These are phyloP conservation scores for Napeogenes sylphis DNA, from an alignment of 2,888 invertebrate species.

Conservation along the genomic window DNA sequence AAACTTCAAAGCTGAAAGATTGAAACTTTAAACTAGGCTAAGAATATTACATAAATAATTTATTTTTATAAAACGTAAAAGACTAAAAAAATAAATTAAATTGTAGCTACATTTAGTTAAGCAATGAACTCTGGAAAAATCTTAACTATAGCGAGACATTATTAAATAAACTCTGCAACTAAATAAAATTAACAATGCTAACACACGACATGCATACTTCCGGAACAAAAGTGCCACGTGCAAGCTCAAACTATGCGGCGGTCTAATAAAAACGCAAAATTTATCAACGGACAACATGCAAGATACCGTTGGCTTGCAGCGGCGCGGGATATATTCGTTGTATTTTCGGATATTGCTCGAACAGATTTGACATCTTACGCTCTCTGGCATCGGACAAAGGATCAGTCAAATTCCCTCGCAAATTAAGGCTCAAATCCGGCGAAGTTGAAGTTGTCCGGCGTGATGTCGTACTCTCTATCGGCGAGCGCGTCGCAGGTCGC, in stretches of 20 bases:
- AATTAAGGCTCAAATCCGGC: conserved; percentile 64
- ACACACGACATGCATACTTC: conserved; percentile 65
- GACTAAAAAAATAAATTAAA: conserved; percentile 26
- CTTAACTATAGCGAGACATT: conserved; percentile 39
- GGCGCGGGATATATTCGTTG: conserved; percentile 86
- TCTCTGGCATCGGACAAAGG: conserved; percentile 65
- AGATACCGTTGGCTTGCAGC: conserved; percentile 69
- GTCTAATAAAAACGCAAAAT: conserved; percentile 55
- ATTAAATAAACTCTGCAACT: conserved; percentile 41
- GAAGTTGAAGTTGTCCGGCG: conserved; percentile 48
- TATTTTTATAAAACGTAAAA: neutral
- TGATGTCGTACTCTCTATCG: conserved; percentile 75
- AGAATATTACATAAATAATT: neutral
- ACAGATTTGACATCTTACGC: conserved; percentile 82
- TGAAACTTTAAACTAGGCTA: neutral
- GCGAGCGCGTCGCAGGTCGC: conserved; percentile 74
- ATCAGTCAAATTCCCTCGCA: conserved; percentile 61
- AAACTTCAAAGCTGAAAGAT: conserved; percentile 4
- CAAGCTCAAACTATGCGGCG: conserved; percentile 52
- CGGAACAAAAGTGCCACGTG: conserved; percentile 63
- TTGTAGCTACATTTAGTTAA: conserved; percentile 37
- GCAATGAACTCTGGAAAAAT: conserved; percentile 41
- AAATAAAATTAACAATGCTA: conserved; percentile 47
- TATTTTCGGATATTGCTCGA: conserved; percentile 86
- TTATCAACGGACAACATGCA: conserved; percentile 58